Percentiles rank a stretch among this genome's conserved stretches.
phyloP scores from a whole-genome alignment of 2,797 vertebrate species.

The Argya squamiceps region DNA sequence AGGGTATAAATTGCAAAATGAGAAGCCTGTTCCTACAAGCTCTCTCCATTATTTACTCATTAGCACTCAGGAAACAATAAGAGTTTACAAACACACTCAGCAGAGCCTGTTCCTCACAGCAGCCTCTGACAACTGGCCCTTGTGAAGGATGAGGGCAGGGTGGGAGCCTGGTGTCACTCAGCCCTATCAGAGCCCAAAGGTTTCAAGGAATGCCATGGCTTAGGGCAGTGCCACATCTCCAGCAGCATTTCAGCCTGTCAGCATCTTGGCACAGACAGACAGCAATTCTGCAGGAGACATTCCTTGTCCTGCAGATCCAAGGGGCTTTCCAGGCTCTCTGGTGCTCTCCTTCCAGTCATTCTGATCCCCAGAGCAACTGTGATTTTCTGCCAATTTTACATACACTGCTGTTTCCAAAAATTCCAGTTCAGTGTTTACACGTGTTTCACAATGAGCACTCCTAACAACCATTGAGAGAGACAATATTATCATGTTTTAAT shows the following conservation, averaged over 20 bases:
- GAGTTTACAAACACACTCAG: neutral
- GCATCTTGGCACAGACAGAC: neutral
- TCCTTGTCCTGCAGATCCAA: neutral
- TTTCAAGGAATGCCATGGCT: neutral
- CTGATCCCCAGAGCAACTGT: neutral
- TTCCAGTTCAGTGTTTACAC: neutral
- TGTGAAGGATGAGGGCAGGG: neutral
- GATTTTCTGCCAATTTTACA: slow-evolving; percentile 28
- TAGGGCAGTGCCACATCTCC: neutral
- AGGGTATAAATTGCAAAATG: neutral
- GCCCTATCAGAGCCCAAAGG: neutral
- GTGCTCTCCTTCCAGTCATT: neutral
- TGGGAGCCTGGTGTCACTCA: neutral
- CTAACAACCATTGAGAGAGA: neutral
- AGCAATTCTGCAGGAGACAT: neutral
- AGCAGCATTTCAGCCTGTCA: neutral
- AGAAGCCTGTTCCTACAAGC: neutral
- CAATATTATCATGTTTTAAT: slow-evolving; percentile 5
- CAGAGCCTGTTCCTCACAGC: neutral
- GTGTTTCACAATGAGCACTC: neutral
- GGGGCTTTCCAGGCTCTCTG: neutral
- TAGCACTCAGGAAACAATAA: neutral
- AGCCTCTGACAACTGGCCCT: neutral
- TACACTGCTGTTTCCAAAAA: neutral
- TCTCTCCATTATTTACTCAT: neutral